A percentile compares a stretch with the other conserved stretches of the same genome.
Evolutionary conservation across 2,888 invertebrate species (phyloP).

Genomic region (Mesorhabditis belari): DNA sequence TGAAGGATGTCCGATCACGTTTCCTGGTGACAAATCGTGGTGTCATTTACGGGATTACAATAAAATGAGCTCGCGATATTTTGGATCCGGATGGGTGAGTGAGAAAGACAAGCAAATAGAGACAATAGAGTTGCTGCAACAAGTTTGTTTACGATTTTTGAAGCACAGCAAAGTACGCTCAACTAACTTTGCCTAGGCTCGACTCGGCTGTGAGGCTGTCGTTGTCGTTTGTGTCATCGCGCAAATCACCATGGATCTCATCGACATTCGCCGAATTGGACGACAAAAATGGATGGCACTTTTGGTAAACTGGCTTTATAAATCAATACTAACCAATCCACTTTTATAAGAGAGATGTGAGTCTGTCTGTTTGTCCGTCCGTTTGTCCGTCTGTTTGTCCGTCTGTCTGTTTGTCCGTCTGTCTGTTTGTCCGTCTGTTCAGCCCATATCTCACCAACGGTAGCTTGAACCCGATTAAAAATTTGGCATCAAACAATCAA

Average conservation of each 20-base stretch:
- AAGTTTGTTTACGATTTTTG: too few species aligned
- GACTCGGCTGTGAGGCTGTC: conserved; percentile 33
- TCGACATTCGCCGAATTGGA: conserved; percentile 43
- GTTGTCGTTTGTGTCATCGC: conserved; percentile 30
- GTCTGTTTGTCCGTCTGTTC: too few species aligned
- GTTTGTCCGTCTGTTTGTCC: too few species aligned
- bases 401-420: too few species aligned
- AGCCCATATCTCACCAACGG: not conserved
- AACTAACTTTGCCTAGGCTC: conserved; percentile 15
- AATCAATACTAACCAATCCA: not conserved
- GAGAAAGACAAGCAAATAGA: too few species aligned
- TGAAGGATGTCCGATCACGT: not conserved
- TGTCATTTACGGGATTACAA: conserved; percentile 24
- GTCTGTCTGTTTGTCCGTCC: too few species aligned
- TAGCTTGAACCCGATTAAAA: not conserved
- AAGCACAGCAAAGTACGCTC: too few species aligned
- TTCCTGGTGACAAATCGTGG: not conserved
- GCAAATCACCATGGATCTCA: conserved; percentile 35
- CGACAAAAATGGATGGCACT: conserved; percentile 67
- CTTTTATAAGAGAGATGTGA: conserved; percentile 10
- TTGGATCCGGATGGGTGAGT: not conserved
- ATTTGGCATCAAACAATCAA: too few species aligned
- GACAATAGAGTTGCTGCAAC: too few species aligned
- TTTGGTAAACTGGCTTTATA: conserved; percentile 22
- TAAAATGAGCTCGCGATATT: not conserved